These are phyloP conservation scores for Zygothrica quintamaculata DNA, from an alignment of 2,888 invertebrate genomes.

Conservation along the genomic window DNA sequence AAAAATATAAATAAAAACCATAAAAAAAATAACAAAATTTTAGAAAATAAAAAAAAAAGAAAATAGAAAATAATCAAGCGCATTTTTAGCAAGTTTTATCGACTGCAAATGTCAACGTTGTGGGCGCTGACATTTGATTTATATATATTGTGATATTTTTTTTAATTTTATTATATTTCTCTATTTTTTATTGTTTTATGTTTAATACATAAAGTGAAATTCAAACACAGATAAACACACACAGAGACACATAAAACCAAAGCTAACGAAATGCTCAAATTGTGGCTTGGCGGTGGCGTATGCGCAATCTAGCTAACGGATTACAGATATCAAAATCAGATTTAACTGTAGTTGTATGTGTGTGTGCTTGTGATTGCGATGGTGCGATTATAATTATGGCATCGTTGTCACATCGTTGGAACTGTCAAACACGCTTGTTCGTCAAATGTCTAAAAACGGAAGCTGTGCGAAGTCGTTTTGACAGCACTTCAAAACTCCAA, in stretches of 20 bases:
- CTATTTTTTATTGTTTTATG: no score
- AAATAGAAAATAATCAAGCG: neutral
- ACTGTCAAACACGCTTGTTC: conserved; percentile 47
- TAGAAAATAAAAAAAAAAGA: neutral
- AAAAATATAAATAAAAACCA: no score
- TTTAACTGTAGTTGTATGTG: neutral
- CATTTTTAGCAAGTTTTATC: conserved; percentile 40
- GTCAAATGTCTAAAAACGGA: conserved; percentile 62
- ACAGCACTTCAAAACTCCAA: conserved; percentile 58
- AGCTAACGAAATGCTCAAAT: neutral
- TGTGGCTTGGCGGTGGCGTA: conserved; percentile 26
- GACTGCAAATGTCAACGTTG: conserved; percentile 69
- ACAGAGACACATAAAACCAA: conserved; percentile 15
- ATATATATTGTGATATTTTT: neutral
- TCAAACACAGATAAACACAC: no score
- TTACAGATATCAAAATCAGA: conserved; percentile 34
- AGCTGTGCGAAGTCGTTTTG: conserved; percentile 65
- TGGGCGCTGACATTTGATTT: conserved; percentile 75
- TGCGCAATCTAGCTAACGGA: conserved; percentile 41
- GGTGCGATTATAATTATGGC: conserved; percentile 50
- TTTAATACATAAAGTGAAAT: no score
- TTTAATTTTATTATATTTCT: conserved; percentile 14
- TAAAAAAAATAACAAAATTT: neutral
- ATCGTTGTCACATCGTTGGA: conserved; percentile 57
- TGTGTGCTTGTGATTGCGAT: conserved; percentile 4